Conservation (phyloP, 2,888 invertebrate species). For the Caenorhabditis sulstoni region DNA sequence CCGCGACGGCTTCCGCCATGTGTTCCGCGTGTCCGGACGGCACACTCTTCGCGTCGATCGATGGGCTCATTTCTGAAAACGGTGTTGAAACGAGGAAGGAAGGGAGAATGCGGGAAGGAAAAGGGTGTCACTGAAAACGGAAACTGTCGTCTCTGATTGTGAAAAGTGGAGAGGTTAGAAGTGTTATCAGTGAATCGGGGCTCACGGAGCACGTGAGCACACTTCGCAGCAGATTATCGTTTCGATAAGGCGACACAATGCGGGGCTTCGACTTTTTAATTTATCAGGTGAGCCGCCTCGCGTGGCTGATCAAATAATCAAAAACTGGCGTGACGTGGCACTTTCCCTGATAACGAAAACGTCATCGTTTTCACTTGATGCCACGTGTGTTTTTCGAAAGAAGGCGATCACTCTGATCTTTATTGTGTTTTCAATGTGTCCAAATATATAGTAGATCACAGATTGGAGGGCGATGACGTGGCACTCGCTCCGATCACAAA, state of each 20-base stretch:
- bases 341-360: background rate
- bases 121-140: no score
- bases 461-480: slow-evolving; percentile 11
- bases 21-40: slow-evolving; percentile 51
- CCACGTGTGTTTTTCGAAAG: no score
- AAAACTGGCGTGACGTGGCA: background rate
- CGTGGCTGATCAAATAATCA: slow-evolving; percentile 18
- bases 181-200: slow-evolving; percentile 12
- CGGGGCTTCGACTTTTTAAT: background rate
- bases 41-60: slow-evolving; percentile 23
- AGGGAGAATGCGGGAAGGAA: no score
- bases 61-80: slow-evolving; percentile 38
- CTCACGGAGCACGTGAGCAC: slow-evolving; percentile 3
- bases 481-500: slow-evolving; percentile 49
- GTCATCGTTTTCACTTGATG: no score
- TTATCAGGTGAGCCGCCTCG: slow-evolving; percentile 5
- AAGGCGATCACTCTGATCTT: no score
- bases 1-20: slow-evolving; percentile 74
- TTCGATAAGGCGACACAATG: background rate
- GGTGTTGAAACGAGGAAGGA: slow-evolving; percentile 41
- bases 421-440: no score
- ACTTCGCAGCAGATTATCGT: slow-evolving; percentile 25
- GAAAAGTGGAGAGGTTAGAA: no score
- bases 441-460: slow-evolving; percentile 21
- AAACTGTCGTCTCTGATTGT: slow-evolving; percentile 1